These are phyloP conservation scores for Porites lutea DNA, from an alignment of 64 coral and sea anemone species.

Conservation along the genomic window DNA sequence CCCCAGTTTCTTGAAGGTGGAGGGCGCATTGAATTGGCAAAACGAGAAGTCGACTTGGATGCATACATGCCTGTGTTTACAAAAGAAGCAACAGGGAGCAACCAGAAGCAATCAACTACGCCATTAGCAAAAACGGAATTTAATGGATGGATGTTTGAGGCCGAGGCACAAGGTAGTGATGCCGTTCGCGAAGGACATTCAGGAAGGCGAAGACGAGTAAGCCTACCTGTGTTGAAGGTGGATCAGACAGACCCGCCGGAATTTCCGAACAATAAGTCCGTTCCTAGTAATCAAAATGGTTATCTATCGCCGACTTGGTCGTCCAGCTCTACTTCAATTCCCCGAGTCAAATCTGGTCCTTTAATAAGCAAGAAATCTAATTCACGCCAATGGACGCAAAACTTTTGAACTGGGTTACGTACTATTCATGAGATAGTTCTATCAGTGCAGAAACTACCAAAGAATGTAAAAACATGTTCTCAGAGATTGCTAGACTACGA, in stretches of 20 bases:
- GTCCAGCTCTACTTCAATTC: background rate
- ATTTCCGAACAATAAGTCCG: background rate
- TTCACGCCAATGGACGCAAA: background rate
- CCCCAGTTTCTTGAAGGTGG: slow-evolving; percentile 17
- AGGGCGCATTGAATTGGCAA: background rate
- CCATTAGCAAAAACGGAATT: background rate
- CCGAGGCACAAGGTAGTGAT: background rate
- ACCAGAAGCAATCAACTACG: background rate
- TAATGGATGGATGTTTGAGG: slow-evolving; percentile 31
- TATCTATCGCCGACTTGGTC: background rate
- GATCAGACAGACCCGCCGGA: background rate
- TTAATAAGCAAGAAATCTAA: background rate
- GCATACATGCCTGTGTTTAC: slow-evolving; percentile 7
- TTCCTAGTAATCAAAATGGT: background rate
- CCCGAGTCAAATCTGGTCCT: background rate
- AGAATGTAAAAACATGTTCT: no score
- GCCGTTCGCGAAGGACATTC: background rate
- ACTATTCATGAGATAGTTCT: no score
- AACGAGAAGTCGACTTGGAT: slow-evolving; percentile 23
- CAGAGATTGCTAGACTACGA: no score
- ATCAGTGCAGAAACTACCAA: no score
- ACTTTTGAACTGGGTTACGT: background rate
- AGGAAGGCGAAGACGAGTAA: background rate
- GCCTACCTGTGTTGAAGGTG: slow-evolving; percentile 19
- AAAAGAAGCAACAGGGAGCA: background rate